Conservation (phyloP, 2,888 invertebrate species). For the Pandemis heparana region DNA sequence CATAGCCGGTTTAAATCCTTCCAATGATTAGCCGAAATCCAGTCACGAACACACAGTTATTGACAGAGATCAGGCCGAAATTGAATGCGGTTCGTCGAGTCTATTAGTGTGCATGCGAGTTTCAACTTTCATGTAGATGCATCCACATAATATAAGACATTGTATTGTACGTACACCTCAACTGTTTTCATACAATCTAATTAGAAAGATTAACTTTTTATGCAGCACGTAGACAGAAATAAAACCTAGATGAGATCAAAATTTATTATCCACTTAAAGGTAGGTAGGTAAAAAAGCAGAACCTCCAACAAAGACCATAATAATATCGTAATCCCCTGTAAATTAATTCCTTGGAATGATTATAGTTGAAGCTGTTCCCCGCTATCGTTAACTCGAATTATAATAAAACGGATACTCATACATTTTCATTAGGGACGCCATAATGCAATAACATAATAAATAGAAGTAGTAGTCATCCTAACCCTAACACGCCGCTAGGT, state of each 20-base stretch:
- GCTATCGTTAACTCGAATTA: conserved; percentile 29
- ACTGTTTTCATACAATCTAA: neutral
- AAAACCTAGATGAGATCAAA: neutral
- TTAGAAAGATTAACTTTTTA: neutral
- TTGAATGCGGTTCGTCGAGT: conserved; percentile 47
- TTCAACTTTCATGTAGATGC: conserved; percentile 35
- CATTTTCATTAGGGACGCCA: conserved; percentile 61
- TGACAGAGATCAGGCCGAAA: conserved; percentile 54
- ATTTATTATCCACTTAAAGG: neutral
- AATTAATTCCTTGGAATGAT: conserved; percentile 28
- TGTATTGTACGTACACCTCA: neutral
- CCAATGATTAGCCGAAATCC: conserved; percentile 65
- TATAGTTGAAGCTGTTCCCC: conserved; percentile 15
- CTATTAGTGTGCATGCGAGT: conserved; percentile 41
- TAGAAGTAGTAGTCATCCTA: conserved; percentile 26
- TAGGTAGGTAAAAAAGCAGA: too few species aligned
- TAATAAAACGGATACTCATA: conserved; percentile 55
- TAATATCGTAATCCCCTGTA: conserved; percentile 23
- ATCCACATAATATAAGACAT: conserved; percentile 30
- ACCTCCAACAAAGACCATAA: neutral
- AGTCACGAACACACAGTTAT: conserved; percentile 61
- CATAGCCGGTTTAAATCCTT: conserved; percentile 60
- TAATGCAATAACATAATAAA: conserved; percentile 48
- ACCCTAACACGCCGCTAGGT: neutral
- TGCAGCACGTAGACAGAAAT: neutral